Conservation (phyloP, 2,888 invertebrate genomes). For the Platerodrilus igneus region DNA sequence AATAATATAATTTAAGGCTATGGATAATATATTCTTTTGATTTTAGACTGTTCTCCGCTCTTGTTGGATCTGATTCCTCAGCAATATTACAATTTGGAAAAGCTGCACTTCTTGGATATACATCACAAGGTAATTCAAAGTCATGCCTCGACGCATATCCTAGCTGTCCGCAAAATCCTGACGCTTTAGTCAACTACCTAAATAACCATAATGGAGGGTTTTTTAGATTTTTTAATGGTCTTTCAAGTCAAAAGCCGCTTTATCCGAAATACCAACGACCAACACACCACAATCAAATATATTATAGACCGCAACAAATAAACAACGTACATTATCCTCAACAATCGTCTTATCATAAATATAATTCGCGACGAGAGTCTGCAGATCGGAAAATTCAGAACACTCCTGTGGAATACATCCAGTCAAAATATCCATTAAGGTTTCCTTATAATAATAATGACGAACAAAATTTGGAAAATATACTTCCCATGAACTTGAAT, state of each 20-base stretch:
- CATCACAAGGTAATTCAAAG: conserved; percentile 57
- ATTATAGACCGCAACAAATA: conserved; percentile 1
- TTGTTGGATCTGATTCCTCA: conserved; percentile 54
- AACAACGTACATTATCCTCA: not conserved
- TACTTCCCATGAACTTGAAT: too few species aligned
- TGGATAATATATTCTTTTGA: conserved; percentile 9
- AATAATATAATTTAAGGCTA: too few species aligned
- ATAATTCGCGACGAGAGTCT: not conserved
- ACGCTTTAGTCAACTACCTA: conserved; percentile 68
- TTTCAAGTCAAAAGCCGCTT: conserved; percentile 43
- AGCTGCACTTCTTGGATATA: conserved; percentile 70
- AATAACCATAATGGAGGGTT: conserved; percentile 85
- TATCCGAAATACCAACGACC: conserved; percentile 7
- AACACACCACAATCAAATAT: not conserved
- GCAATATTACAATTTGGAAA: conserved; percentile 70
- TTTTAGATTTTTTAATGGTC: conserved; percentile 68
- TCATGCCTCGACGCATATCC: conserved; percentile 64
- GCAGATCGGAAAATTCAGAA: conserved; percentile 10
- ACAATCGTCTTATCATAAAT: not conserved
- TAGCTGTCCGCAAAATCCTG: conserved; percentile 68
- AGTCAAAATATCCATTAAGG: conserved; percentile 3
- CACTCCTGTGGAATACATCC: conserved; percentile 2
- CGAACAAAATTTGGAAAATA: conserved; percentile 2
- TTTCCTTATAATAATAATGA: conserved; percentile 18
- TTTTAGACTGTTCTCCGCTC: conserved; percentile 56